A percentile compares a stretch with the other conserved stretches of the same genome.
Conservation (phyloP, 2,888 invertebrate species). For the Pinctada fucata region DNA sequence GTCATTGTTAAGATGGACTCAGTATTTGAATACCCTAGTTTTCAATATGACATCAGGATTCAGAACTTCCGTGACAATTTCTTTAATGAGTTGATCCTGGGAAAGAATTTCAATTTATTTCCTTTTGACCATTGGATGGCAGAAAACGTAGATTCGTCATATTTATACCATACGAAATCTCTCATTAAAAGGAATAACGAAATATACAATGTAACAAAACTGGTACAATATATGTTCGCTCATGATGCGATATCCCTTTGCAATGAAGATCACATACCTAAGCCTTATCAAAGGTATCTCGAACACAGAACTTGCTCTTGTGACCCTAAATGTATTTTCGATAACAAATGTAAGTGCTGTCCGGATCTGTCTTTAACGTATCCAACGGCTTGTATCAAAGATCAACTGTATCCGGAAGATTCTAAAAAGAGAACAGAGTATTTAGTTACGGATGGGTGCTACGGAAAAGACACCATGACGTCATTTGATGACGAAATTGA, state of each 20-base stretch:
- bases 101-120: not conserved
- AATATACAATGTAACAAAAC: not conserved
- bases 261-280: not conserved
- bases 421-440: not conserved
- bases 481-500: not conserved
- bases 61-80: not conserved
- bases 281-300: not conserved
- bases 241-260: not conserved
- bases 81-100: not conserved
- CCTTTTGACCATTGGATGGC: not conserved
- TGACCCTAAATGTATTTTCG: not conserved
- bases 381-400: not conserved
- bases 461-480: not conserved
- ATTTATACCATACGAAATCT: not conserved
- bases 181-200: not conserved
- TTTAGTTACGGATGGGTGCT: not conserved
- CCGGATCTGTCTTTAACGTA: not conserved
- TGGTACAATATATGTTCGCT: not conserved
- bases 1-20: not conserved
- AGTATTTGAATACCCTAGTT: not conserved
- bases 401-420: not conserved
- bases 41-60: not conserved
- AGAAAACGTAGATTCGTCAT: not conserved
- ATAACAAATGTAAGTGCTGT: not conserved
- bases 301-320: not conserved